Percentiles rank a stretch among this genome's conserved stretches.
These are phyloP conservation scores for Hippoglossus stenolepis DNA, from an alignment of 2,113 vertebrate genomes.

Conservation along the genomic window DNA sequence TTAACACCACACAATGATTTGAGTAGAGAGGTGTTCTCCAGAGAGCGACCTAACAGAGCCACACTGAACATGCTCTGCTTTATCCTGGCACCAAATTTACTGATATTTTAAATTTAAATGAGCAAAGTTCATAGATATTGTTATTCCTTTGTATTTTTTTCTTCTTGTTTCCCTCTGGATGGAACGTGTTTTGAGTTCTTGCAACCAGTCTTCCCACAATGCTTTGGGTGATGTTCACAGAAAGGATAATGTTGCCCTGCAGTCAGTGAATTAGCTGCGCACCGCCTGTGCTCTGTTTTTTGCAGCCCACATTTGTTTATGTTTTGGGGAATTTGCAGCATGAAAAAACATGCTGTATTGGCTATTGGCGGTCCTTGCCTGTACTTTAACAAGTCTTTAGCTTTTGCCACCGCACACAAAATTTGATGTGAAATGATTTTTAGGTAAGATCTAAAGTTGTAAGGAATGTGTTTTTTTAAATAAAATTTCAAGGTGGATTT, in stretches of 20 bases:
- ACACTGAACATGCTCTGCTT: background rate
- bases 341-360: background rate
- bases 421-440: constrained; percentile 2
- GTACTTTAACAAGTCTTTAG: background rate
- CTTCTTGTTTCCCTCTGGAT: background rate
- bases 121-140: background rate
- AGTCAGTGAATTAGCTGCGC: background rate
- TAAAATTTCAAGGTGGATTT: background rate
- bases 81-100: background rate
- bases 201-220: background rate
- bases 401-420: background rate
- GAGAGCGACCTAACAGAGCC: too few relatives aligned
- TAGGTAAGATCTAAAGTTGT: background rate
- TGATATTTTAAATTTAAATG: background rate
- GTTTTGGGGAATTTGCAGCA: background rate
- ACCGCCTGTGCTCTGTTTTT: background rate
- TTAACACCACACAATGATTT: background rate
- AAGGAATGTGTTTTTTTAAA: background rate
- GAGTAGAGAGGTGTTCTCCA: background rate
- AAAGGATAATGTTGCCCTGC: background rate
- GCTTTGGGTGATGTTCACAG: background rate
- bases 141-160: background rate
- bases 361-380: background rate
- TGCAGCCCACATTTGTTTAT: background rate
- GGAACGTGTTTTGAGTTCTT: background rate